These are phyloP conservation scores for Rhegmatorhina hoffmannsi DNA, from an alignment of 2,113 vertebrate species.

Conservation along the genomic window DNA sequence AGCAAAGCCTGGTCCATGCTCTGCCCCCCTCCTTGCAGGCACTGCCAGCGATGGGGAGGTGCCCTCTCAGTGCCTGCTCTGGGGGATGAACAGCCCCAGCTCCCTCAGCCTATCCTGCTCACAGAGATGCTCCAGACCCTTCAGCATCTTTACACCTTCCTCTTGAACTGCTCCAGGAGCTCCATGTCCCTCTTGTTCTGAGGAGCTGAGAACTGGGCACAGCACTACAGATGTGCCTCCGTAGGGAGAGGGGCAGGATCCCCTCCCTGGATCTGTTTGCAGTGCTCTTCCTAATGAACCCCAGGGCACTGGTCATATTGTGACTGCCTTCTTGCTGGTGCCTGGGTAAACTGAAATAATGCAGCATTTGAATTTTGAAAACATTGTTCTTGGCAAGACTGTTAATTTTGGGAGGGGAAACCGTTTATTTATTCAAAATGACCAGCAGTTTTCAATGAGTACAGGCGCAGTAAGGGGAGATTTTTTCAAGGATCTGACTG, in stretches of 20 bases:
- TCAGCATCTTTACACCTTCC: rapidly evolving
- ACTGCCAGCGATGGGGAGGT: background rate
- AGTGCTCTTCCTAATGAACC: rapidly evolving
- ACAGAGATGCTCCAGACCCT: background rate
- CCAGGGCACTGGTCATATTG: background rate
- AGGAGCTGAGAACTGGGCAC: background rate
- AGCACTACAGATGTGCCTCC: background rate
- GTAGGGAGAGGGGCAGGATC: background rate
- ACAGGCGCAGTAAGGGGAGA: background rate
- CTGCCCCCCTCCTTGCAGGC: background rate
- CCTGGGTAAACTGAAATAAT: background rate
- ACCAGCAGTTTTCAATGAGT: background rate
- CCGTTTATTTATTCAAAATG: background rate
- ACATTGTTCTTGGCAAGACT: background rate
- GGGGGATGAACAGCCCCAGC: background rate
- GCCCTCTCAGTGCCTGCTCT: background rate
- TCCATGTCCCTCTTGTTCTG: background rate
- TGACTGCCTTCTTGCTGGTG: too few relatives aligned
- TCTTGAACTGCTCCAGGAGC: background rate
- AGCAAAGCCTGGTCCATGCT: background rate
- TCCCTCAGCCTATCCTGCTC: background rate
- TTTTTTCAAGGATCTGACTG: background rate
- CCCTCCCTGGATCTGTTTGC: rapidly evolving
- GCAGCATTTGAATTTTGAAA: background rate
- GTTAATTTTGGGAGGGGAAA: background rate